A percentile compares a stretch with the other conserved stretches of the same genome.
These are phyloP conservation scores for Carollia perspicillata DNA, from an alignment of 2,113 vertebrate species.

Conservation along the genomic window DNA sequence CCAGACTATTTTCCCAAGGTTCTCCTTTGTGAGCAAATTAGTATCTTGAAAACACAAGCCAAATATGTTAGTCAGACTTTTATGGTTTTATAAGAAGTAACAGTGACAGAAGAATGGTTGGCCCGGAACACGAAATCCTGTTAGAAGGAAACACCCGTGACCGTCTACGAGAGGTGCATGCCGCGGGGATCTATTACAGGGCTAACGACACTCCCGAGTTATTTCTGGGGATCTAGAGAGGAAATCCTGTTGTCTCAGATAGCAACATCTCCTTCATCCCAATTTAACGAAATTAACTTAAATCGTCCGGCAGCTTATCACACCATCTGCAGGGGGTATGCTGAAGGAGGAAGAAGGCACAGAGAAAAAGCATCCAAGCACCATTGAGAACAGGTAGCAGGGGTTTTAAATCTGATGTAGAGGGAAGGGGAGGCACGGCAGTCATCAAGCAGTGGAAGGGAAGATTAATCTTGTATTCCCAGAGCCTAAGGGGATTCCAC, in stretches of 20 bases:
- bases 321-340: neutral
- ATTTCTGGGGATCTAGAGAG: conserved; percentile 29
- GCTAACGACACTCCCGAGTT: conserved; percentile 34
- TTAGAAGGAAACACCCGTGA: conserved; percentile 57
- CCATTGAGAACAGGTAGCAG: neutral
- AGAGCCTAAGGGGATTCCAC: neutral
- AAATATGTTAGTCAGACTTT: conserved; percentile 73
- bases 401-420: neutral
- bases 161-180: neutral
- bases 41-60: conserved; percentile 61
- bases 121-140: conserved; percentile 66
- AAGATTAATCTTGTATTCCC: neutral
- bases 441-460: neutral
- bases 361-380: neutral
- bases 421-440: neutral
- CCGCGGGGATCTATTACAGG: neutral
- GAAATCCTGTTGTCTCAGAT: conserved; percentile 33
- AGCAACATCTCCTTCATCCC: conserved; percentile 30
- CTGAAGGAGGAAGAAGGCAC: neutral
- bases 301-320: neutral
- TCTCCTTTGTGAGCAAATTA: conserved; percentile 58
- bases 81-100: conserved; percentile 54
- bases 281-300: conserved; percentile 60
- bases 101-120: conserved; percentile 55
- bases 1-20: conserved; percentile 23